Conservation (phyloP, 2,113 vertebrate genomes). For the Tetrax tetrax region DNA sequence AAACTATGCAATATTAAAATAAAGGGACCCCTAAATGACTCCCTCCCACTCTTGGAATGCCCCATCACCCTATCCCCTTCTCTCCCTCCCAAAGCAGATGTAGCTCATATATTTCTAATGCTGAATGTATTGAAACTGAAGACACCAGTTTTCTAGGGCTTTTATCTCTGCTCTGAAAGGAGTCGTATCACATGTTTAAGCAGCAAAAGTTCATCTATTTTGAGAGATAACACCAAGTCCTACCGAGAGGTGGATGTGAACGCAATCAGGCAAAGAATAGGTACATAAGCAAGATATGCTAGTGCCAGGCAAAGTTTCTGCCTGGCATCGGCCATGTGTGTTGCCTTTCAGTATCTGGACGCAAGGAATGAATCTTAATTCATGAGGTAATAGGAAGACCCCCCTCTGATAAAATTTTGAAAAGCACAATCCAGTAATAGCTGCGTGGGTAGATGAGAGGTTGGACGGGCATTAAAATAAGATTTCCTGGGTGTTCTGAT, state of each 20-base stretch:
- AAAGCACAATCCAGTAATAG: slow-evolving; percentile 15
- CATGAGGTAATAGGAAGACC: not conserved
- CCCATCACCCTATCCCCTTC: not conserved
- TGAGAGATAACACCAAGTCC: not conserved
- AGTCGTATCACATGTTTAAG: not conserved
- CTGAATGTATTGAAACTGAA: slow-evolving; percentile 2
- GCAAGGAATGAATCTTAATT: not conserved
- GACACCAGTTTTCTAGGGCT: not conserved
- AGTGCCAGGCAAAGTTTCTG: not conserved
- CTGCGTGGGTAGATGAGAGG: slow-evolving; percentile 20
- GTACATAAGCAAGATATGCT: not conserved
- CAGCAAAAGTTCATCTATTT: slow-evolving; percentile 1
- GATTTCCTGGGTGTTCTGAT: slow-evolving; percentile 19
- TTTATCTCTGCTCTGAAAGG: not conserved
- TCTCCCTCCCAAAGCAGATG: not conserved
- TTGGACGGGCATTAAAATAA: not conserved
- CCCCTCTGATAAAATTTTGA: not conserved
- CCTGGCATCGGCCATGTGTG: not conserved
- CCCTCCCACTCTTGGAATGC: not conserved
- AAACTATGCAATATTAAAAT: not conserved
- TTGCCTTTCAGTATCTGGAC: not conserved
- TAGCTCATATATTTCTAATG: slow-evolving; percentile 10
- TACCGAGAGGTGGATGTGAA: not conserved
- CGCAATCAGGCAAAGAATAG: not conserved
- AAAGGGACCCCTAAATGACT: not conserved